Evolutionary conservation across 2,113 vertebrate species (phyloP).

Genomic region (Scatophagus argus): DNA sequence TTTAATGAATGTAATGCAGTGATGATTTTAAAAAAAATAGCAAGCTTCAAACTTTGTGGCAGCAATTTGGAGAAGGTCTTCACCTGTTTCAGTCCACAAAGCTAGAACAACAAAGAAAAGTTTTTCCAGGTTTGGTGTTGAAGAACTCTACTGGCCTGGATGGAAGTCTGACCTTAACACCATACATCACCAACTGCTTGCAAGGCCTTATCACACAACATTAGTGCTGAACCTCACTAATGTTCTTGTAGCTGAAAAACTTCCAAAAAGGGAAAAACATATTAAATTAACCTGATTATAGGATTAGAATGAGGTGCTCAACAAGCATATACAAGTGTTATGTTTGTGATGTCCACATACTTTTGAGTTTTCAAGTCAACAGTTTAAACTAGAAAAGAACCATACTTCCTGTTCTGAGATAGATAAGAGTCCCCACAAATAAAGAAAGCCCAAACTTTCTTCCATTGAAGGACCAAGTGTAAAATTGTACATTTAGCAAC

Average conservation of each 20-base stretch:
- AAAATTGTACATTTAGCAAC: not conserved
- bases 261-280: no score
- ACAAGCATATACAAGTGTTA: no score
- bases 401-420: not conserved
- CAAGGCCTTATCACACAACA: no score
- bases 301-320: no score
- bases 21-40: no score
- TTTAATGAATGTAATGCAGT: not conserved
- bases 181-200: no score
- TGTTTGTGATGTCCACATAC: no score
- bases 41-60: not conserved
- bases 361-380: no score
- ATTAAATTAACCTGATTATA: no score
- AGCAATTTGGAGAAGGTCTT: not conserved
- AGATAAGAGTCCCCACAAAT: not conserved
- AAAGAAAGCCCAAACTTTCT: not conserved
- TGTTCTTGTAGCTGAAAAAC: no score
- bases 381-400: not conserved
- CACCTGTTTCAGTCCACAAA: not conserved
- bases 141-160: not conserved
- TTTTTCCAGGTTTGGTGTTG: not conserved
- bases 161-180: not conserved
- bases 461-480: not conserved
- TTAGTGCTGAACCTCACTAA: no score
- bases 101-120: not conserved